Conservation (phyloP, 2,888 invertebrate species). For the Ceramica pisi region DNA sequence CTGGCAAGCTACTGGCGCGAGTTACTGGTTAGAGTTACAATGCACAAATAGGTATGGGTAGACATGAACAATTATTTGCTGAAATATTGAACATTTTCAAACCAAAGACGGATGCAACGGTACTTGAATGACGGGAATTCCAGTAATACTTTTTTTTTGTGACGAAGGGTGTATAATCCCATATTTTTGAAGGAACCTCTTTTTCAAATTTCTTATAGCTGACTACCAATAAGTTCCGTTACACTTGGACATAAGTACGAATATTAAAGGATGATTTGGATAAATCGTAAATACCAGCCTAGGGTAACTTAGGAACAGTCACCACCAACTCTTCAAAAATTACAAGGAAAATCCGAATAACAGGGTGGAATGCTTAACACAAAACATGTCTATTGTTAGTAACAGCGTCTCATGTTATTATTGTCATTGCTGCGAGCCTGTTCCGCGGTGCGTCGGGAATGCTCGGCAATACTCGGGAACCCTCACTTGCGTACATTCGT, state of each 20-base stretch:
- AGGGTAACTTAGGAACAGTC: no score
- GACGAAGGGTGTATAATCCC: no score
- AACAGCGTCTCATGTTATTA: constrained; percentile 2
- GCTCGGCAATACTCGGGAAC: neutral
- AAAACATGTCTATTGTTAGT: neutral
- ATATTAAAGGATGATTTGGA: no score
- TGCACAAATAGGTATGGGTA: neutral
- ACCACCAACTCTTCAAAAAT: neutral
- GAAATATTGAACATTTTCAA: no score
- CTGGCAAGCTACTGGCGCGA: constrained; percentile 35
- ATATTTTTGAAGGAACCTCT: no score
- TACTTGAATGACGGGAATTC: no score
- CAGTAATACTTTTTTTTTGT: no score
- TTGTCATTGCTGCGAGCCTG: neutral
- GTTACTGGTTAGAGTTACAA: neutral
- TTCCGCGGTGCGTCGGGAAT: neutral
- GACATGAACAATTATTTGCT: neutral
- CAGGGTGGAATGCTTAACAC: neutral
- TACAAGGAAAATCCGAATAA: neutral
- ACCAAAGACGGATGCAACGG: no score
- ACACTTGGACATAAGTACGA: no score
- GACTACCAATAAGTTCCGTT: no score
- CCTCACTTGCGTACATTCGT: constrained; percentile 22
- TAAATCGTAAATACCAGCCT: no score
- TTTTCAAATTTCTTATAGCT: no score